phyloP scores from a whole-genome alignment of 2,888 invertebrate species.

The Hirtodrosophila confusa region DNA sequence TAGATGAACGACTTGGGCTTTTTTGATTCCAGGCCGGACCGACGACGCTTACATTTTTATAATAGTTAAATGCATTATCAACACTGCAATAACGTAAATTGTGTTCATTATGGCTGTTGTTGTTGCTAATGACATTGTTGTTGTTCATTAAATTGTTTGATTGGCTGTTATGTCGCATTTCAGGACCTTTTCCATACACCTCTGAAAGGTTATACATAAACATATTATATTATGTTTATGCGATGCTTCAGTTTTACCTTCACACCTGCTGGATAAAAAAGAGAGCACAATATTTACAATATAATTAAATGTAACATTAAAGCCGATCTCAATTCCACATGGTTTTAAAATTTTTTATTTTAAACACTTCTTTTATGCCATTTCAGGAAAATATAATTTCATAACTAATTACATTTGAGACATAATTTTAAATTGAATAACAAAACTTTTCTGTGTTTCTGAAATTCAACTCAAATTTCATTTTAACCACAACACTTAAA shows the following conservation, averaged over 20 bases:
- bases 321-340: too few species aligned
- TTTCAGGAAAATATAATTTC: too few species aligned
- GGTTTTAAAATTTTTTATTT: too few species aligned
- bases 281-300: slow-evolving; percentile 10
- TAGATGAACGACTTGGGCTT: slow-evolving; percentile 43
- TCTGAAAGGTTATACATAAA: slow-evolving; percentile 48
- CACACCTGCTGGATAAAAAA: slow-evolving; percentile 39
- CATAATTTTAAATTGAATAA: too few species aligned
- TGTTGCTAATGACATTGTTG: slow-evolving; percentile 28
- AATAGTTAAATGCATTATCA: slow-evolving; percentile 67
- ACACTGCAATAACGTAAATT: slow-evolving; percentile 42
- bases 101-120: slow-evolving; percentile 27
- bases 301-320: neutral
- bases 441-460: too few species aligned
- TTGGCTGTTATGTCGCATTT: slow-evolving; percentile 50
- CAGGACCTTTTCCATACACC: slow-evolving; percentile 39
- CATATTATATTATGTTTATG: slow-evolving; percentile 42
- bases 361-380: too few species aligned
- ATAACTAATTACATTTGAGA: too few species aligned
- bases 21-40: slow-evolving; percentile 40
- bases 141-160: slow-evolving; percentile 40
- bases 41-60: slow-evolving; percentile 38
- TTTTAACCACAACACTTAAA: too few species aligned
- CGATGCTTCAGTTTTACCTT: slow-evolving; percentile 1
- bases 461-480: too few species aligned